Evolutionary conservation across 2,888 invertebrate species (phyloP).

Genomic region (Venusia cambrica): DNA sequence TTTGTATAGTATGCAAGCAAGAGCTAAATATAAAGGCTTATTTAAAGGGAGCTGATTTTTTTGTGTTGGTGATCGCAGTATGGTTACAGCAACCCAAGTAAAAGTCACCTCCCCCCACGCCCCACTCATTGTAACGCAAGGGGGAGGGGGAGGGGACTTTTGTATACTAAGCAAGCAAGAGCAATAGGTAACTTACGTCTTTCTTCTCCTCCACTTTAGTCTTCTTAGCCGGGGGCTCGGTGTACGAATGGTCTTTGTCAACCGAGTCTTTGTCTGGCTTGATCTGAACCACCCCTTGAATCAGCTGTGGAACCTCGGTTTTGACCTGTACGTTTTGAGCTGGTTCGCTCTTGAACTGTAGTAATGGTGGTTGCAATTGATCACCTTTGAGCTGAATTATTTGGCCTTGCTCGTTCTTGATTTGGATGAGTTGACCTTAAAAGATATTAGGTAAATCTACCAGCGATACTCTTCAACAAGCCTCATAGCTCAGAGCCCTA

Average conservation of each 20-base stretch:
- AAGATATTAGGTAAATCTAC: conserved; percentile 1
- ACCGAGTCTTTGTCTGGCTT: conserved; percentile 54
- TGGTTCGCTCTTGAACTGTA: conserved; percentile 63
- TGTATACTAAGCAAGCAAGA: no score
- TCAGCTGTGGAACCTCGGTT: conserved; percentile 27
- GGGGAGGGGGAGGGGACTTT: no score
- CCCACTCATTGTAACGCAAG: no score
- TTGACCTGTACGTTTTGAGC: conserved; percentile 56
- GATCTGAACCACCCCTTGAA: conserved; percentile 35
- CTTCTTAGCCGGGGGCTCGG: conserved; percentile 65
- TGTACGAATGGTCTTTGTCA: conserved; percentile 64
- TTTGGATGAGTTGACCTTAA: conserved; percentile 60
- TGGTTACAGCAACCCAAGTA: no score
- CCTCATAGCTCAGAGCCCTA: no score
- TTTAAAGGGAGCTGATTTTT: no score
- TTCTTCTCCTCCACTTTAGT: conserved; percentile 58
- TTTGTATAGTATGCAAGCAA: no score
- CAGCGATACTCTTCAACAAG: no score
- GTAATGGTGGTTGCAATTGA: conserved; percentile 50
- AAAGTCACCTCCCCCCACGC: no score
- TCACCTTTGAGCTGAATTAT: conserved; percentile 68
- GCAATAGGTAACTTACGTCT: conserved; percentile 49
- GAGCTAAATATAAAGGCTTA: no score
- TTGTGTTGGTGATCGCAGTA: no score
- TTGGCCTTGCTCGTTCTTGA: conserved; percentile 72